A percentile compares a stretch with the other conserved stretches of the same genome.
Conservation (phyloP, 1,140 invertebrate species). For the Leptestheria dahalacensis region DNA sequence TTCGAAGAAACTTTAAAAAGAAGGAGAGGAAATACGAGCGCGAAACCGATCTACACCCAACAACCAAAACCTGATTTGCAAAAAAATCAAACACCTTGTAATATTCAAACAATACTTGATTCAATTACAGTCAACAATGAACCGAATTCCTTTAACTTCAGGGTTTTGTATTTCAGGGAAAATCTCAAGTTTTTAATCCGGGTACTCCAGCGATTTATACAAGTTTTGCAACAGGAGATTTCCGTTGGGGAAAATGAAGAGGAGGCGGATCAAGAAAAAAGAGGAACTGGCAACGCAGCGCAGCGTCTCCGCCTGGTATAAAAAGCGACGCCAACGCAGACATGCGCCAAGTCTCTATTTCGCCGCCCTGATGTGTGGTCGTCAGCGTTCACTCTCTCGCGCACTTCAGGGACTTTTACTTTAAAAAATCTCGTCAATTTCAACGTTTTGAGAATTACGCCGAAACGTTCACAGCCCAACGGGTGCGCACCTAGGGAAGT, state of each 20-base stretch:
- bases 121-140: no score
- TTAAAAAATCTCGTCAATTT: slow-evolving; percentile 3
- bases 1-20: no score
- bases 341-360: not conserved
- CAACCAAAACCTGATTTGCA: not conserved
- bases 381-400: not conserved
- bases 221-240: no score
- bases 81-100: no score
- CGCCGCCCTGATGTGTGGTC: not conserved
- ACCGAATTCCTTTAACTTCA: no score
- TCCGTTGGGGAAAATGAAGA: no score
- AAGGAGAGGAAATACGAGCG: no score
- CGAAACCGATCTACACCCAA: not conserved
- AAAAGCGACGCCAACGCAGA: not conserved
- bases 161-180: no score
- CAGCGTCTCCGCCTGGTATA: not conserved
- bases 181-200: no score
- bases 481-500: slow-evolving; percentile 16
- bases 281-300: not conserved
- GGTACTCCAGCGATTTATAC: no score
- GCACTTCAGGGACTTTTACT: not conserved
- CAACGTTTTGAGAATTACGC: slow-evolving; percentile 17
- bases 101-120: no score
- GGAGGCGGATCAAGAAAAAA: no score
- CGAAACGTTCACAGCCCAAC: slow-evolving; percentile 10